Evolutionary conservation across 2,113 vertebrate species (phyloP), one percentile per base, ranked within the genome.

Genomic region (Nyctereutes procyonoides): DNA sequence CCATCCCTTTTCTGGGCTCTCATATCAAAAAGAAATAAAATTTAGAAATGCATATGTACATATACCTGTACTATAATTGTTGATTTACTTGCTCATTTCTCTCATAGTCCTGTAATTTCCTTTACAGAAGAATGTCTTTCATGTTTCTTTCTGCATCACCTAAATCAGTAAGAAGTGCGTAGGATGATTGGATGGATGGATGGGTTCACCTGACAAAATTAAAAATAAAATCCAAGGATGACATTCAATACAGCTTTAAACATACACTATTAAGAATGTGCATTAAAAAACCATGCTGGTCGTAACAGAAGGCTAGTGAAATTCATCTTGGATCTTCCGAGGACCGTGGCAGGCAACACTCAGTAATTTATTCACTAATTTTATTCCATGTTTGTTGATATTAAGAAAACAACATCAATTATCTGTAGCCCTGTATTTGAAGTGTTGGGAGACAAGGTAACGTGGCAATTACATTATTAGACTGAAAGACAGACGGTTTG

Each of bases 201-300:
- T 63, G 24, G 89, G 19, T 90, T 95, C 43, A 5, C n/a, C 55
- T 92, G 63, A 65, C 13, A 79, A 94, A 86, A 51, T 65, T 88
- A 15, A 96, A 85, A 95, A 91, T 92, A 79, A 87, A 93, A 83
- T 6, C 82, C n/a, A 30, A 5, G 17, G 14, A 55, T 87, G 24
- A 62, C 88, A 86, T 79, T 73, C 24, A 73, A 62, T 14, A 92
- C 16, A 79, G 4, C 17, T 79, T 93, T 38, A 94, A 89, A 84
- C 8, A 87, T 82, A 56, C 3, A 38, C 35, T 60, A 35, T 71
- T 84, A 73, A 83, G 43, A 95, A 56, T 76, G 2, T 43, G 2
- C 81, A 1, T 24, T 16, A 73, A 56, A 82, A 76, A 38, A 83
- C 58, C 5, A 51, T 71, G 65, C 20, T 80, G 13, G 5, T 56